These are phyloP conservation scores for Drosophila grimshawi DNA, from an alignment of 1,140 invertebrate genomes.

Conservation along the genomic window DNA sequence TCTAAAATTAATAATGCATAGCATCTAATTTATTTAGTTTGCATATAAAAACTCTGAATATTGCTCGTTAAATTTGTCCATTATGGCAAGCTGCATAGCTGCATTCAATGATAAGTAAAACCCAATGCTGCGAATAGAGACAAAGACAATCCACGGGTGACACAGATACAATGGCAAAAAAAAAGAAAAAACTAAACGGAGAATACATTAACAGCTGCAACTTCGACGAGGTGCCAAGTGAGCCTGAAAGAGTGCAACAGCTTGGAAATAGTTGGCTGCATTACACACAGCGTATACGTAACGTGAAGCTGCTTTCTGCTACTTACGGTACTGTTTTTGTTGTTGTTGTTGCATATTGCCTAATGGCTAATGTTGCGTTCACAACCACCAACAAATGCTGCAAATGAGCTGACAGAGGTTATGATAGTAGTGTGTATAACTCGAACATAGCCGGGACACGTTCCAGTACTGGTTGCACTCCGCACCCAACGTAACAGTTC, in stretches of 20 bases:
- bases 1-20: neutral
- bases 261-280: constrained; percentile 71
- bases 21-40: constrained; percentile 3
- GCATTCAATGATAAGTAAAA: constrained; percentile 15
- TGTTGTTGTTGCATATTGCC: constrained; percentile 27
- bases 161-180: neutral
- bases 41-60: neutral
- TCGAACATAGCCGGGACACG: constrained; percentile 20
- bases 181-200: constrained; percentile 5
- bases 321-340: constrained; percentile 28
- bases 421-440: constrained; percentile 65
- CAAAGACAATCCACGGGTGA: neutral
- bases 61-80: neutral
- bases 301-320: constrained; percentile 37
- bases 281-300: constrained; percentile 69
- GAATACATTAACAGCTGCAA: constrained; percentile 13
- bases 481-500: constrained; percentile 31
- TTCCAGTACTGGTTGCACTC: constrained; percentile 52
- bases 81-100: neutral
- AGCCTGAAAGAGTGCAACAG: constrained; percentile 77
- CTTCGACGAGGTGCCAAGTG: constrained; percentile 63
- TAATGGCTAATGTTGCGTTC: constrained; percentile 51
- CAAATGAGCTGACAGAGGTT: constrained; percentile 78
- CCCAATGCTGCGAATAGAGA: neutral
- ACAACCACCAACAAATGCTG: constrained; percentile 69